Conservation (phyloP, 2,888 invertebrate species). For the Microdon myrmicae region DNA sequence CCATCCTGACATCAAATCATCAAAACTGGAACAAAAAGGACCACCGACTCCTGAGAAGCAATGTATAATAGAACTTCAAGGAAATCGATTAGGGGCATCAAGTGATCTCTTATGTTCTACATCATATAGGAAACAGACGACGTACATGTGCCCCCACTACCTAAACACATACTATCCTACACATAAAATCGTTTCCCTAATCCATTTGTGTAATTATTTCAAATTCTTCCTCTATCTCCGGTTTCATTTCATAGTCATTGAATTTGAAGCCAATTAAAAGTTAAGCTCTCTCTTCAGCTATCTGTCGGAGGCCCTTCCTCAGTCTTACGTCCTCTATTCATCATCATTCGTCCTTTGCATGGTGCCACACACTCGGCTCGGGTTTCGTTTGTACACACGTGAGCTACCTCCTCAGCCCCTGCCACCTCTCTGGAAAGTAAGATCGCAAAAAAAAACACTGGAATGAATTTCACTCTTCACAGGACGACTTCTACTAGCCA, state of each 20-base stretch:
- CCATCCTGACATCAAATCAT: neutral
- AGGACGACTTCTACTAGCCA: too few species aligned
- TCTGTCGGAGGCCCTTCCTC: too few species aligned
- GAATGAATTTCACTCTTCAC: constrained; percentile 20
- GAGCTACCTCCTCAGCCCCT: neutral
- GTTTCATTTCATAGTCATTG: constrained; percentile 53
- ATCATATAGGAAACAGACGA: constrained; percentile 3
- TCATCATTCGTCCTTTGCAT: too few species aligned
- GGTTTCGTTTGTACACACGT: constrained; percentile 27
- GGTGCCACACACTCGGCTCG: too few species aligned
- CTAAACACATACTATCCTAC: constrained; percentile 1
- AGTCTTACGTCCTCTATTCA: neutral
- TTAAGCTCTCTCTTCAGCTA: constrained; percentile 43
- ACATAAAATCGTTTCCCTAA: constrained; percentile 43
- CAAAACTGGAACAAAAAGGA: neutral
- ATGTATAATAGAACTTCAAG: neutral
- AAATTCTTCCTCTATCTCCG: constrained; percentile 52
- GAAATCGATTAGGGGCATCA: constrained; percentile 28
- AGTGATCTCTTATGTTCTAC: too few species aligned
- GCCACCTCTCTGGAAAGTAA: neutral
- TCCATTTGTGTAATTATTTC: constrained; percentile 52
- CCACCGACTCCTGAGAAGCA: too few species aligned
- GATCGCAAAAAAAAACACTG: constrained; percentile 6
- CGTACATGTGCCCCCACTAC: constrained; percentile 14
- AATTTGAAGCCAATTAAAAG: constrained; percentile 53